These are phyloP conservation scores for Sinopyrophorus schimmeli DNA, from an alignment of 2,888 invertebrate species.

Conservation along the genomic window DNA sequence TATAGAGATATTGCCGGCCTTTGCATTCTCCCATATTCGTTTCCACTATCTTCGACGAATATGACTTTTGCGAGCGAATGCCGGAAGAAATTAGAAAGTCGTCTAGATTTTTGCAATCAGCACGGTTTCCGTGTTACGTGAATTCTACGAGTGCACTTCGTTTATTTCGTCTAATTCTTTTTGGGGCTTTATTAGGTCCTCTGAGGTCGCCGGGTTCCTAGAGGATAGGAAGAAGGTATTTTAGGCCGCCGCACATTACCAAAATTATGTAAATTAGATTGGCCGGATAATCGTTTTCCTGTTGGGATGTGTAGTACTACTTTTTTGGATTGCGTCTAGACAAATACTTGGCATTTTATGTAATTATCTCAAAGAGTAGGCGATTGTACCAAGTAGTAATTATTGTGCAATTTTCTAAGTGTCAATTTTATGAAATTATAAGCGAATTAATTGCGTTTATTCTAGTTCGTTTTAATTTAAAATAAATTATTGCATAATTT, in stretches of 20 bases:
- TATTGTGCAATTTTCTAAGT: no score
- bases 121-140: neutral
- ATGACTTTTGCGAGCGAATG: neutral
- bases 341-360: no score
- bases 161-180: neutral
- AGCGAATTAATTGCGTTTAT: no score
- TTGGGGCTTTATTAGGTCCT: neutral
- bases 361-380: no score
- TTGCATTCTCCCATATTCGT: slow-evolving; percentile 17
- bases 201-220: no score
- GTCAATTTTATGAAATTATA: no score
- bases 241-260: slow-evolving; percentile 5
- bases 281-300: no score
- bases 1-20: slow-evolving; percentile 21
- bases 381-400: no score
- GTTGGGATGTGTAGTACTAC: no score
- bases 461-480: no score
- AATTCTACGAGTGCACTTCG: neutral
- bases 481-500: no score
- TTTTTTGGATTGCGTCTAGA: no score
- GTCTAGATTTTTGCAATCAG: slow-evolving; percentile 4
- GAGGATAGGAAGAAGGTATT: slow-evolving; percentile 4
- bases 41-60: slow-evolving; percentile 4
- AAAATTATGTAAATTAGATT: slow-evolving; percentile 15
- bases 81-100: slow-evolving; percentile 23